Conservation (phyloP, 2,888 invertebrate species). For the Conops quadrifasciatus region DNA sequence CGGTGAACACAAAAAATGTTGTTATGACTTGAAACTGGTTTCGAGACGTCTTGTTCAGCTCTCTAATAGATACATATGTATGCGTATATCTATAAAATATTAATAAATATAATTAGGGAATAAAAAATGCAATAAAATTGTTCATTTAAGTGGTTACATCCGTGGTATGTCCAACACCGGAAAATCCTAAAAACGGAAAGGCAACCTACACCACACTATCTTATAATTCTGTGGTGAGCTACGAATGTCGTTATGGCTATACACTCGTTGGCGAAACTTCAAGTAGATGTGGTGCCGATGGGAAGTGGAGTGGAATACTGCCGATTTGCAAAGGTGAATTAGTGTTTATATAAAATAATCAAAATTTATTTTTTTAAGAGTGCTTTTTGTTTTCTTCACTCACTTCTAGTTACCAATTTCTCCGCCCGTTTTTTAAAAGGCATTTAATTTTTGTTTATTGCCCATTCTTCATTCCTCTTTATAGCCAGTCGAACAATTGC, state of each 20-base stretch:
- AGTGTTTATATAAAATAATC: not conserved
- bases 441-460: too few species aligned
- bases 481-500: too few species aligned
- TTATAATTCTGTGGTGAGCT: constrained; percentile 94
- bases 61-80: too few species aligned
- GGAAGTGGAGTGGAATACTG: constrained; percentile 92
- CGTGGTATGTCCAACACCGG: constrained; percentile 92
- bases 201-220: constrained; percentile 92
- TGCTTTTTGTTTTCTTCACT: not conserved
- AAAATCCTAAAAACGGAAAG: constrained; percentile 90
- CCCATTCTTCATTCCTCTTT: too few species aligned
- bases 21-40: too few species aligned
- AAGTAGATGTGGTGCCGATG: constrained; percentile 91
- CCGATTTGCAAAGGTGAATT: constrained; percentile 87
- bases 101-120: not conserved
- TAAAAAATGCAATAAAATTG: not conserved
- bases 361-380: too few species aligned
- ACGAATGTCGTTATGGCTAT: constrained; percentile 95
- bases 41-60: too few species aligned
- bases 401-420: too few species aligned
- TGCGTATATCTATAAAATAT: too few species aligned
- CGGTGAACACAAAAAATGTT: too few species aligned
- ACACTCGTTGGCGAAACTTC: constrained; percentile 89
- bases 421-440: too few species aligned
- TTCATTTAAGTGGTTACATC: constrained; percentile 78